Evolutionary conservation across 1,140 invertebrate genomes (phyloP).

Genomic region (Acromyrmex charruanus): DNA sequence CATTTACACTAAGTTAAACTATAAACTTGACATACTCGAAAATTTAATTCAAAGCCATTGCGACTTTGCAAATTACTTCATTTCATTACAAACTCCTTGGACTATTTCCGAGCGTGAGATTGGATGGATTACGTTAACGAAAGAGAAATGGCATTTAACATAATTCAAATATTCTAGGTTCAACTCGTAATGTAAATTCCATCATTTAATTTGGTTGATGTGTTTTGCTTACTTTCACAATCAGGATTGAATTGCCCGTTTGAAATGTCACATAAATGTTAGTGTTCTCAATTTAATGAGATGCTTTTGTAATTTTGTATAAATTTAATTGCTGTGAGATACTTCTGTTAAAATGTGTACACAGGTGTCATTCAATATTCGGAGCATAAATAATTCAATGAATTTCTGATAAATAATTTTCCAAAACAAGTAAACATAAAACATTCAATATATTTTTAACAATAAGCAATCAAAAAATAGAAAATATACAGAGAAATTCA

Average conservation of each 20-base stretch:
- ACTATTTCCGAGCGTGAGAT: constrained; percentile 47
- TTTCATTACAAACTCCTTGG: constrained; percentile 36
- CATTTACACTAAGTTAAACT: constrained; percentile 25
- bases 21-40: background rate
- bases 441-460: background rate
- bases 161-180: constrained; percentile 31
- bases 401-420: constrained; percentile 13
- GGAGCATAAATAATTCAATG: background rate
- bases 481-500: background rate
- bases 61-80: constrained; percentile 44
- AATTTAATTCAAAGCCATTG: constrained; percentile 22
- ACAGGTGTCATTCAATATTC: background rate
- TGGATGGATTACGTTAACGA: constrained; percentile 34
- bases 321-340: constrained; percentile 18
- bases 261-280: constrained; percentile 37
- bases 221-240: constrained; percentile 34
- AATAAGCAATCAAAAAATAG: background rate
- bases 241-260: background rate
- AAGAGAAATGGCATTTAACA: constrained; percentile 45
- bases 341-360: background rate
- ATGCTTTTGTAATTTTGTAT: constrained; percentile 20
- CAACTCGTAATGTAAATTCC: constrained; percentile 42
- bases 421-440: constrained; percentile 15
- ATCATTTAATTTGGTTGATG: constrained; percentile 37
- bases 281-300: constrained; percentile 33